Percentiles rank a stretch among this genome's conserved stretches.
Conservation (phyloP, 1,140 invertebrate genomes). For the Caenorhabditis inopinata region DNA sequence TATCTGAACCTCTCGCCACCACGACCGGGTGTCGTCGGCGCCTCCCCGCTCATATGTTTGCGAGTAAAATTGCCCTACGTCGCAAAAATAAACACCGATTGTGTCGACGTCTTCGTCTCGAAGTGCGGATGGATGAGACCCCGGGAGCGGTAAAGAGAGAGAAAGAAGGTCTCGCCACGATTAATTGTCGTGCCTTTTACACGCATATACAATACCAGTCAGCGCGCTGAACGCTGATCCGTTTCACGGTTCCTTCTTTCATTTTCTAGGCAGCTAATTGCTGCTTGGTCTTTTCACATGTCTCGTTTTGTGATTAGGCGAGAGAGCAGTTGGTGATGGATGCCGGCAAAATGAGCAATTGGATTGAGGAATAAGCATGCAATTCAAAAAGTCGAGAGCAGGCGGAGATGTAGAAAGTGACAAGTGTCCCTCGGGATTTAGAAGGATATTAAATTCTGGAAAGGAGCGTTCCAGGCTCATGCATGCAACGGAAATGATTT, state of each 20-base stretch:
- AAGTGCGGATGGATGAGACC: constrained; percentile 10
- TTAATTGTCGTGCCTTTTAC: constrained; percentile 26
- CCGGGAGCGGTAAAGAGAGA: constrained; percentile 28
- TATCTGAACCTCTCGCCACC: constrained; percentile 17
- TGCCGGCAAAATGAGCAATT: constrained; percentile 6
- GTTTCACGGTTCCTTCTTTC: not conserved
- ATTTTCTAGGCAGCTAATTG: not conserved
- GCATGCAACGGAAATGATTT: not conserved
- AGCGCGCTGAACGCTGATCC: not conserved
- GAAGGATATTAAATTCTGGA: not conserved
- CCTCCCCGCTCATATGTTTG: constrained; percentile 29
- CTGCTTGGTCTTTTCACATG: not conserved
- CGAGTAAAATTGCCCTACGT: constrained; percentile 32
- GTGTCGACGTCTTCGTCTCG: constrained; percentile 30
- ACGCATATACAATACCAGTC: not conserved
- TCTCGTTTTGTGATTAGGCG: constrained; percentile 2
- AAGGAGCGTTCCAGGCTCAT: not conserved
- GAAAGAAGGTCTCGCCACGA: constrained; percentile 20
- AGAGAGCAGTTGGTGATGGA: not conserved
- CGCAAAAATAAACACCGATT: constrained; percentile 32
- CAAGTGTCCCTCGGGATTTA: constrained; percentile 14
- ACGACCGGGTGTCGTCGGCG: constrained; percentile 26
- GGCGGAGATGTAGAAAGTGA: not conserved
- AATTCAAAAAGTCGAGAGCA: not conserved
- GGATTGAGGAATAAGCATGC: not conserved